Conservation (phyloP, 2,113 vertebrate species). For the Pseudorectes ferrugineus region DNA sequence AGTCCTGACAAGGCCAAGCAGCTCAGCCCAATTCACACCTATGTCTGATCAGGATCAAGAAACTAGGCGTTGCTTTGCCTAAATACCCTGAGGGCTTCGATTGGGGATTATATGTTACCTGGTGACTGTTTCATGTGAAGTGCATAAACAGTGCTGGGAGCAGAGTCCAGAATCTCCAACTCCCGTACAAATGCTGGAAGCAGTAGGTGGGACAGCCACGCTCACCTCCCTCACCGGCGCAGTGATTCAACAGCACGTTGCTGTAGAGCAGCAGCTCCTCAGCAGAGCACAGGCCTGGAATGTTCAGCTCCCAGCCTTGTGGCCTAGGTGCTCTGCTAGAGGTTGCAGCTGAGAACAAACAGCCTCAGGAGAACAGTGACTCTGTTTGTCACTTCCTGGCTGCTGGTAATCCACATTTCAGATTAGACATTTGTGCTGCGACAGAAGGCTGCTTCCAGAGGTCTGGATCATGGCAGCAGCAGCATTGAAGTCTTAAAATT, state of each 20-base stretch:
- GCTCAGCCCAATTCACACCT: conserved; percentile 46
- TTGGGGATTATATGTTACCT: conserved; percentile 33
- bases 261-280: not conserved
- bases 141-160: conserved; percentile 37
- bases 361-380: not conserved
- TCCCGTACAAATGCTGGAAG: not conserved
- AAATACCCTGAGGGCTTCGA: not conserved
- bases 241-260: not conserved
- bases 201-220: not conserved
- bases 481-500: not conserved
- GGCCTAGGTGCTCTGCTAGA: not conserved
- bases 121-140: conserved; percentile 41
- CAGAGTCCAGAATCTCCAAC: not conserved
- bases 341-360: not conserved
- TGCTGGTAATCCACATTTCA: not conserved
- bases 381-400: not conserved
- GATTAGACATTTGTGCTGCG: not conserved
- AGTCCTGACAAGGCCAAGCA: conserved; percentile 33
- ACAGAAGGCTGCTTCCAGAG: not conserved
- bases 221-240: not conserved
- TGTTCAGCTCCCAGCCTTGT: not conserved
- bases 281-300: not conserved
- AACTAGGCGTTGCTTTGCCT: conserved; percentile 26
- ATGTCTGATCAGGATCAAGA: conserved; percentile 41
- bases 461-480: not conserved